These are phyloP conservation scores for Iphiclides podalirius DNA, from an alignment of 2,888 invertebrate species.

Conservation along the genomic window DNA sequence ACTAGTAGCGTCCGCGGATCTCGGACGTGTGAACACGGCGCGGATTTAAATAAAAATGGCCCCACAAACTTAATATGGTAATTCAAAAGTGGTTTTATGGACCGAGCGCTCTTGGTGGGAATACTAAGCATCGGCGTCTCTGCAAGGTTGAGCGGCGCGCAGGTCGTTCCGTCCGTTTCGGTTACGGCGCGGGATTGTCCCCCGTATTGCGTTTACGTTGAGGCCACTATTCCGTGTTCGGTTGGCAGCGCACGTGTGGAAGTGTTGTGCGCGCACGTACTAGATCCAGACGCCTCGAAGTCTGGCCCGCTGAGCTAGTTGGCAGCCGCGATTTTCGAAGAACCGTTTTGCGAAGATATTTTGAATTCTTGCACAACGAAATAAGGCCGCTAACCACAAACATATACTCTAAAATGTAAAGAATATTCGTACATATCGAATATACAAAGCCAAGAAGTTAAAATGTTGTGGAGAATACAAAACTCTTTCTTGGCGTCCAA, in stretches of 20 bases:
- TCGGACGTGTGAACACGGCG: conserved; percentile 11
- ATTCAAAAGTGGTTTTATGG: conserved; percentile 24
- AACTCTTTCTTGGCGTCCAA: too few relatives aligned
- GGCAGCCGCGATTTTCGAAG: background rate
- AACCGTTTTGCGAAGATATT: conserved; percentile 3
- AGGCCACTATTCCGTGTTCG: background rate
- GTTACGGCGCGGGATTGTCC: background rate
- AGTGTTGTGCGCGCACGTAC: background rate
- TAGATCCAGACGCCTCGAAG: conserved; percentile 21
- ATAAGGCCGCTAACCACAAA: background rate
- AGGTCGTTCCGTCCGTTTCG: background rate
- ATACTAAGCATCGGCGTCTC: conserved; percentile 12
- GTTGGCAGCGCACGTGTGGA: background rate
- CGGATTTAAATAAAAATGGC: conserved; percentile 22
- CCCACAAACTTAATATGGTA: conserved; percentile 23
- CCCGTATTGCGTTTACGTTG: background rate
- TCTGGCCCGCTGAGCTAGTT: conserved; percentile 16
- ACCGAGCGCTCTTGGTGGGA: conserved; percentile 3
- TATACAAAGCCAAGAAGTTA: too few relatives aligned
- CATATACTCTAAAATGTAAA: too few relatives aligned
- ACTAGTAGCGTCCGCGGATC: background rate
- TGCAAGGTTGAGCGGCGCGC: background rate
- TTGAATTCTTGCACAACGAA: background rate
- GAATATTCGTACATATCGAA: too few relatives aligned
- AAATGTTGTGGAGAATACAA: too few relatives aligned